Evolutionary conservation across 53 echinoderm and acorn worm species (phyloP).

Genomic region (Patiria pectinifera): DNA sequence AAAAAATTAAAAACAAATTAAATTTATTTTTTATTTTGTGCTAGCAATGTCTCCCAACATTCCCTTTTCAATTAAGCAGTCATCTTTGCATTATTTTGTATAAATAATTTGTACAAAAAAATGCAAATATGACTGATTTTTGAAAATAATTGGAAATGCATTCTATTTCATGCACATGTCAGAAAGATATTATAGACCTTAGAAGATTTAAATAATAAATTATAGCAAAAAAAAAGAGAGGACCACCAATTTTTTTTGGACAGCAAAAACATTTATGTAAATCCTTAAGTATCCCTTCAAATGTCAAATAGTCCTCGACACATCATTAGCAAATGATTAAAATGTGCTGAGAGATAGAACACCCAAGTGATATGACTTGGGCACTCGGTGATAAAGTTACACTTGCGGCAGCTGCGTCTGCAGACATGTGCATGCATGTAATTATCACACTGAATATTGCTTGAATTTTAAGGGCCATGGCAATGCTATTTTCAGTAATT

Average conservation of each 20-base stretch:
- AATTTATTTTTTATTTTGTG: too few relatives aligned
- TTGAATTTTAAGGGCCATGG: background rate
- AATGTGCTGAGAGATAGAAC: constrained; percentile 31
- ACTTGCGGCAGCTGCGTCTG: constrained; percentile 33
- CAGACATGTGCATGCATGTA: background rate
- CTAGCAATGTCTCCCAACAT: too few relatives aligned
- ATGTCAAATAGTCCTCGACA: background rate
- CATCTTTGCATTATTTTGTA: too few relatives aligned
- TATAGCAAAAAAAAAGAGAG: background rate
- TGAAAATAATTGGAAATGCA: too few relatives aligned
- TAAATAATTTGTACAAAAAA: too few relatives aligned
- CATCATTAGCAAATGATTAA: constrained; percentile 14
- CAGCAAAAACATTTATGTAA: background rate
- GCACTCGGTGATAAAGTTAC: constrained; percentile 20
- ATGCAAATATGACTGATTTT: too few relatives aligned
- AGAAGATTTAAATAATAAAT: too few relatives aligned
- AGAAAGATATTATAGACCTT: too few relatives aligned
- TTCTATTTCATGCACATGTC: too few relatives aligned
- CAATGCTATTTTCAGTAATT: background rate
- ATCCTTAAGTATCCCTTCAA: background rate
- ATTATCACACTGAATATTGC: background rate
- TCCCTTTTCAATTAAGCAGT: too few relatives aligned
- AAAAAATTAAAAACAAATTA: too few relatives aligned
- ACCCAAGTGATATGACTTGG: constrained; percentile 20
- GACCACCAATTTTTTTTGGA: too few relatives aligned